These are phyloP conservation scores for Omphaloscelis lunosa DNA, from an alignment of 2,888 invertebrate genomes.

Conservation along the genomic window DNA sequence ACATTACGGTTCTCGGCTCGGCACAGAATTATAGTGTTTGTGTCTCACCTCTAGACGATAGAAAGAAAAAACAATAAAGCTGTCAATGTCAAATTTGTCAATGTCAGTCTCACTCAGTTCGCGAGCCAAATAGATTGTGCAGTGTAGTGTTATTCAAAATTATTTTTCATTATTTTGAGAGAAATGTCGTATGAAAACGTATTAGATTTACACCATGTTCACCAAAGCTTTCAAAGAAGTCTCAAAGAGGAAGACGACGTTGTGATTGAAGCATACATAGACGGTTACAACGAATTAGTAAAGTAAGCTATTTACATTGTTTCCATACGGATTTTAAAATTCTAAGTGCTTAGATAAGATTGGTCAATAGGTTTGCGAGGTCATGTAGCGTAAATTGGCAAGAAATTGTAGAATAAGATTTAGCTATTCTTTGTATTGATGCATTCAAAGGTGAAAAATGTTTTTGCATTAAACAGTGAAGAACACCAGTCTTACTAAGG, in stretches of 20 bases:
- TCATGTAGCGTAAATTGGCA: slow-evolving; percentile 13
- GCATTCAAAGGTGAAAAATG: background rate
- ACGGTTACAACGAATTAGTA: slow-evolving; percentile 95
- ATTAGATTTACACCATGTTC: slow-evolving; percentile 84
- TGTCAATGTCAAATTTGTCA: slow-evolving; percentile 31
- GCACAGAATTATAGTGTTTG: background rate
- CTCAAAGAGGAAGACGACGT: slow-evolving; percentile 94
- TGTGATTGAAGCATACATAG: slow-evolving; percentile 93
- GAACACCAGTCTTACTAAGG: too few species aligned
- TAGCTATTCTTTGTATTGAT: background rate
- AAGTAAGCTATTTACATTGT: slow-evolving; percentile 91
- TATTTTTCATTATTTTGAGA: slow-evolving; percentile 62
- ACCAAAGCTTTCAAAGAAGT: slow-evolving; percentile 92
- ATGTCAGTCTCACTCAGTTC: slow-evolving; percentile 25
- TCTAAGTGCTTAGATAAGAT: slow-evolving; percentile 52
- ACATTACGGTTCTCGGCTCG: background rate
- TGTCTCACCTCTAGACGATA: background rate
- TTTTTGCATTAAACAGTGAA: background rate
- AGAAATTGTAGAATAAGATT: background rate
- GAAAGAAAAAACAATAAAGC: background rate
- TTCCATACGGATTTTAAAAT: slow-evolving; percentile 74
- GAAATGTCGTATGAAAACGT: slow-evolving; percentile 87
- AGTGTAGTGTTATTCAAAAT: slow-evolving; percentile 26
- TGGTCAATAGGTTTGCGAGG: slow-evolving; percentile 35
- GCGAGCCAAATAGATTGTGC: slow-evolving; percentile 37